Evolutionary conservation across 2,113 vertebrate genomes (phyloP).

Genomic region (Eulacestoma nigropectus): DNA sequence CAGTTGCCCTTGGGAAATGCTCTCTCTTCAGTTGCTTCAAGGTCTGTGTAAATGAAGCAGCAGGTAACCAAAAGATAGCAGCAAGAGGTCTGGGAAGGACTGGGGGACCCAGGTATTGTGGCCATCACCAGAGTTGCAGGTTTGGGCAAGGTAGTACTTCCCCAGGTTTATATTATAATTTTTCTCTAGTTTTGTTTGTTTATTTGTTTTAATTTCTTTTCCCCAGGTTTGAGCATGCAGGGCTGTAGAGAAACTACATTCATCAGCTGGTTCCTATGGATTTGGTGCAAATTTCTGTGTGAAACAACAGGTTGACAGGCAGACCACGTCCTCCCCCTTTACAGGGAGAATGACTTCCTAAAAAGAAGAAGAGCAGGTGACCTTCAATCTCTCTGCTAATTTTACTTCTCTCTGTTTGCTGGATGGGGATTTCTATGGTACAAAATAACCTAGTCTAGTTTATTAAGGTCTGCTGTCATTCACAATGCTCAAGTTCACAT

Average conservation of each 20-base stretch:
- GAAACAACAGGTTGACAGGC: not conserved
- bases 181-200: not conserved
- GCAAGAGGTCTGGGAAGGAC: not conserved
- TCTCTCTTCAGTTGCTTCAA: not conserved
- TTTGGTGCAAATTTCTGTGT: not conserved
- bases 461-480: conserved; percentile 8
- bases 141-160: not conserved
- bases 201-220: not conserved
- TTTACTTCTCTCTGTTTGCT: not conserved
- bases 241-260: not conserved
- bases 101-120: rapidly evolving
- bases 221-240: not conserved
- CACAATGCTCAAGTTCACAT: not conserved
- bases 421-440: not conserved
- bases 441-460: not conserved
- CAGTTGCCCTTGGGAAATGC: not conserved
- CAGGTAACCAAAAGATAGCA: not conserved
- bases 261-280: not conserved
- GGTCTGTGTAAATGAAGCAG: not conserved
- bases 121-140: not conserved
- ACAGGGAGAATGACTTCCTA: not conserved
- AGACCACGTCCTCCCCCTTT: not conserved
- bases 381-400: not conserved
- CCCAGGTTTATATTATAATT: not conserved
- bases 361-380: not conserved